Percentiles rank a stretch among this genome's conserved stretches.
These are phyloP conservation scores for Drosophila jambulina DNA, from an alignment of 1,140 invertebrate species.

Conservation along the genomic window DNA sequence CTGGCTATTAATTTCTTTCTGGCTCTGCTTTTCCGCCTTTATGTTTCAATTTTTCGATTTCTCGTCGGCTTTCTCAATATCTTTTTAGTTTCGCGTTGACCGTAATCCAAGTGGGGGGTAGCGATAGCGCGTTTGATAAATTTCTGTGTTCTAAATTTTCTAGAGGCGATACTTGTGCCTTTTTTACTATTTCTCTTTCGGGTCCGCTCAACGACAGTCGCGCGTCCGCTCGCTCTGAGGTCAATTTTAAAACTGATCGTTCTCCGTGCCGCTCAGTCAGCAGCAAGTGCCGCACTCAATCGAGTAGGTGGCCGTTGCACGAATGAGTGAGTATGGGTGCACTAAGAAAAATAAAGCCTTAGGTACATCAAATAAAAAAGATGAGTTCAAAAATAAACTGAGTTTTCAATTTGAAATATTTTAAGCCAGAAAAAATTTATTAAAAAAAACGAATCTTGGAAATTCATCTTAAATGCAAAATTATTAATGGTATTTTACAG, in stretches of 20 bases:
- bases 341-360: background rate
- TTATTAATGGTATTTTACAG: too few species aligned
- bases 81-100: slow-evolving; percentile 70
- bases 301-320: slow-evolving; percentile 10
- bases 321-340: slow-evolving; percentile 9
- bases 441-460: too few species aligned
- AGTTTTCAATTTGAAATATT: background rate
- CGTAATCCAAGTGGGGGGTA: slow-evolving; percentile 82
- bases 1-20: slow-evolving; percentile 26
- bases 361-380: background rate
- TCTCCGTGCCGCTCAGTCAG: slow-evolving; percentile 39
- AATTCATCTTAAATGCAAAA: too few species aligned
- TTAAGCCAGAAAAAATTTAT: too few species aligned
- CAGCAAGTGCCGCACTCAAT: slow-evolving; percentile 66
- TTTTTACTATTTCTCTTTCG: slow-evolving; percentile 35
- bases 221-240: slow-evolving; percentile 74
- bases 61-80: slow-evolving; percentile 31
- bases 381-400: background rate
- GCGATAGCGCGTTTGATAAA: slow-evolving; percentile 54
- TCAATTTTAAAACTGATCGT: slow-evolving; percentile 81
- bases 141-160: slow-evolving; percentile 62
- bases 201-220: slow-evolving; percentile 53
- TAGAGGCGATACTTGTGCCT: slow-evolving; percentile 47
- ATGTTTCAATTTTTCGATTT: slow-evolving; percentile 26
- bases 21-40: slow-evolving; percentile 22